Percentiles rank a stretch among this genome's conserved stretches.
Conservation (phyloP, 2,113 vertebrate genomes). For the Lepus timidus region DNA sequence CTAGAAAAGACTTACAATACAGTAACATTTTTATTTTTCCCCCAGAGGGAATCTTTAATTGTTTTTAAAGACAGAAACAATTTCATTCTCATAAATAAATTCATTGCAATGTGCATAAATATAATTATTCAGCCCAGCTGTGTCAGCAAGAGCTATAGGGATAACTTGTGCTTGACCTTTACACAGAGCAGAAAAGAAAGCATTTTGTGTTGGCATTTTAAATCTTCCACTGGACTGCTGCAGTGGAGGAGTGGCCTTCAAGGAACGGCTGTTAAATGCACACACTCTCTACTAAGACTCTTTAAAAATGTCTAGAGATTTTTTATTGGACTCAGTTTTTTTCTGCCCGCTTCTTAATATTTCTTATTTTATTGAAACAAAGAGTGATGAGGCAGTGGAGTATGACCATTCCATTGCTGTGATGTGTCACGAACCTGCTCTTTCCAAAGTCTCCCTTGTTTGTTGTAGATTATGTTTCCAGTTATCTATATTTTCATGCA, state of each 20-base stretch:
- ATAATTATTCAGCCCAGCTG: constrained; percentile 21
- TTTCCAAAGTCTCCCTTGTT: not conserved
- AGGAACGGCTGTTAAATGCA: not conserved
- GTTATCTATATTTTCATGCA: not conserved
- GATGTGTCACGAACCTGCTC: not conserved
- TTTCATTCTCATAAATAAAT: constrained; percentile 68
- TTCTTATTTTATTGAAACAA: constrained; percentile 38
- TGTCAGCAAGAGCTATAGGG: constrained; percentile 35
- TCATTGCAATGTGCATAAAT: constrained; percentile 39
- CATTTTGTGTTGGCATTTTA: not conserved
- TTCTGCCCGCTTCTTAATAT: not conserved
- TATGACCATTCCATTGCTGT: not conserved
- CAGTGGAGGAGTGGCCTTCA: not conserved
- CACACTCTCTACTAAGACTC: not conserved
- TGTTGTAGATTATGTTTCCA: not conserved
- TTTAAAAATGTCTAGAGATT: not conserved
- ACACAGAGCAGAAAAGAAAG: not conserved
- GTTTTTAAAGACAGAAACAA: constrained; percentile 69
- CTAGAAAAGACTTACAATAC: constrained; percentile 50
- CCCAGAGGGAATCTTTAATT: constrained; percentile 40
- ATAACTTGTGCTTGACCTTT: constrained; percentile 46
- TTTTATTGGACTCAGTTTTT: not conserved
- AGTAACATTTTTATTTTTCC: constrained; percentile 30
- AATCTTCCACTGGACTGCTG: not conserved
- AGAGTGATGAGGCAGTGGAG: not conserved